Evolutionary conservation across 2,113 vertebrate species (phyloP), one percentile per base, ranked within the genome.

Genomic region (Gymnorhina tibicen): DNA sequence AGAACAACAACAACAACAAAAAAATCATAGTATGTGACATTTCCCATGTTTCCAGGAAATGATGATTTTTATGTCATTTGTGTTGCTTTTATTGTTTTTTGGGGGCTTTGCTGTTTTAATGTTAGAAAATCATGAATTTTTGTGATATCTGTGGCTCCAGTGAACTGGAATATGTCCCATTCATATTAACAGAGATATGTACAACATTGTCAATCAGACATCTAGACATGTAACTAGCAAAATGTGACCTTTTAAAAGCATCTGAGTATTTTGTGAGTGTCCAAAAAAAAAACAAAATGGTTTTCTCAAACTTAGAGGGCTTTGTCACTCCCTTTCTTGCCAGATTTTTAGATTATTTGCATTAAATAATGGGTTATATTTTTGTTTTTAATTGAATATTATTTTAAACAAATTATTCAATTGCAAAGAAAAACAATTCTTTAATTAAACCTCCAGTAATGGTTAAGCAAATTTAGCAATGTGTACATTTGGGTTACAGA

Each of bases 341-440:
- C 73, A 89, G 21, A 27, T 32, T 90, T 91, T 96, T 47, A 75
- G 9, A 55, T 67, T 72, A 37, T 91, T 91, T 96, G 24, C 33
- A 66, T 87, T 77, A 86, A 47, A 75, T 63, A 89, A 39, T 39
- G 55, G 23, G 4, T 58, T 83, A 68, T 64, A 82, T 69, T 89
- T 80, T 79, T 16, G 83, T 47, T 92, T 89, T 74, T 49, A 73
- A 68, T 81, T 83, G 55, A 89, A 70, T 39, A 72, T 37, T 84
- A 15, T 76, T 91, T 67, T 60, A 92, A 62, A 15, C 2, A 91
- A 46, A 89, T 92, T 2, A 74, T 95, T 92, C 75, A 82, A 64
- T 47, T 92, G 11, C 41, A 92, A 97, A 87, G 32, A 85, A 93
- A 97, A 75, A 30, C 12, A 92, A 72, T 80, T 85, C 41, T 58